Evolutionary conservation across 2,797 vertebrate genomes (phyloP).

Genomic region (Crenichthys baileyi): DNA sequence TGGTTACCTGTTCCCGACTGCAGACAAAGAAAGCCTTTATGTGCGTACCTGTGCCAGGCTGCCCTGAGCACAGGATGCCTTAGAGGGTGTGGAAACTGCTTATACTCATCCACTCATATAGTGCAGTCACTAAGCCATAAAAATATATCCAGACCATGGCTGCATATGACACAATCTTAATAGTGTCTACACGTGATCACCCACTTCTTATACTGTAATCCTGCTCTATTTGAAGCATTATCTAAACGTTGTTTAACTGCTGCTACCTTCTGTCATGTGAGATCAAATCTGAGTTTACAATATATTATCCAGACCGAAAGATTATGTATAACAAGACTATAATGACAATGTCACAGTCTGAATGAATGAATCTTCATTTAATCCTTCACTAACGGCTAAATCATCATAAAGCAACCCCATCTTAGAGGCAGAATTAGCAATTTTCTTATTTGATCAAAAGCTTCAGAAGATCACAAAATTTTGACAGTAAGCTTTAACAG

Average conservation of each 20-base stretch:
- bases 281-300: constrained; percentile 19
- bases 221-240: constrained; percentile 41
- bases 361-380: constrained; percentile 30
- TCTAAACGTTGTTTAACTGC: constrained; percentile 17
- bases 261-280: constrained; percentile 16
- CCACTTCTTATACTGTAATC: constrained; percentile 50
- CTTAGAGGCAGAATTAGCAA: constrained; percentile 38
- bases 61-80: constrained; percentile 77
- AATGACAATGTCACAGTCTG: constrained; percentile 1
- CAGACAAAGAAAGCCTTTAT: constrained; percentile 83
- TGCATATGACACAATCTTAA: constrained; percentile 51
- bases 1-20: constrained; percentile 78
- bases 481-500: constrained; percentile 21
- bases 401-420: constrained; percentile 25
- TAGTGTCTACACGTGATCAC: constrained; percentile 55
- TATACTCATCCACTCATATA: constrained; percentile 66
- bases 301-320: background rate
- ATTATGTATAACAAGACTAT: background rate
- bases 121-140: constrained; percentile 64
- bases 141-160: constrained; percentile 59
- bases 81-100: constrained; percentile 80
- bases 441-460: constrained; percentile 34
- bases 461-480: constrained; percentile 36
- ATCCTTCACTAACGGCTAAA: constrained; percentile 34
- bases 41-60: constrained; percentile 62